Evolutionary conservation across 64 coral and sea anemone genomes (phyloP).

Genomic region (Astreopora myriophthalma): DNA sequence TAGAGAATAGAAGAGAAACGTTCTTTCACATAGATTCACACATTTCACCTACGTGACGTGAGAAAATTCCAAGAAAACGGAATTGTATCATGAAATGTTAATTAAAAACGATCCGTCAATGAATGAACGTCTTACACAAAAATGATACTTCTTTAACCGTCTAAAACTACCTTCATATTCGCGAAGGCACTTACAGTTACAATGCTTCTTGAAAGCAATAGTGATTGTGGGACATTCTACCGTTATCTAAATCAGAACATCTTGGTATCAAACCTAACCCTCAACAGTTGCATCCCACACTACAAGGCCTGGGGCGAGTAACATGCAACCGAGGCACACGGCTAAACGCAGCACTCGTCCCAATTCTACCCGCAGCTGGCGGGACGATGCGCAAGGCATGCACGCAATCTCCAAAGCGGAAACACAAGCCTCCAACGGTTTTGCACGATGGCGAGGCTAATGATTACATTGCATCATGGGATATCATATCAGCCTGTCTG

Average conservation of each 20-base stretch:
- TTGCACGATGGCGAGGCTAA: background rate
- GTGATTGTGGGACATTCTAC: background rate
- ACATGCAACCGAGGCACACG: background rate
- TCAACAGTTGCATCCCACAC: background rate
- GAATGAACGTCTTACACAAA: background rate
- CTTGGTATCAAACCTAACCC: background rate
- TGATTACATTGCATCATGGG: background rate
- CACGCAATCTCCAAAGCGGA: background rate
- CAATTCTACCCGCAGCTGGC: background rate
- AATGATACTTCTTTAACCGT: background rate
- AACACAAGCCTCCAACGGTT: background rate
- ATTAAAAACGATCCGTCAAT: background rate
- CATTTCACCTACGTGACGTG: no score
- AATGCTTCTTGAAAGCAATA: background rate
- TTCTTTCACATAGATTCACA: no score
- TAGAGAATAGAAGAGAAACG: no score
- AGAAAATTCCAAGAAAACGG: background rate
- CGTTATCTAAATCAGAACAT: background rate
- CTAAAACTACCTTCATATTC: background rate
- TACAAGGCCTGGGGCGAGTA: background rate
- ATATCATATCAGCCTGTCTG: slow-evolving; percentile 72
- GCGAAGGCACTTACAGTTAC: background rate
- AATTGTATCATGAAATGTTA: background rate
- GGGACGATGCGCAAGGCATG: no score
- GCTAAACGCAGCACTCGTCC: background rate